Evolutionary conservation across 2,888 invertebrate genomes (phyloP).

Genomic region (Cheiracanthium punctorium): DNA sequence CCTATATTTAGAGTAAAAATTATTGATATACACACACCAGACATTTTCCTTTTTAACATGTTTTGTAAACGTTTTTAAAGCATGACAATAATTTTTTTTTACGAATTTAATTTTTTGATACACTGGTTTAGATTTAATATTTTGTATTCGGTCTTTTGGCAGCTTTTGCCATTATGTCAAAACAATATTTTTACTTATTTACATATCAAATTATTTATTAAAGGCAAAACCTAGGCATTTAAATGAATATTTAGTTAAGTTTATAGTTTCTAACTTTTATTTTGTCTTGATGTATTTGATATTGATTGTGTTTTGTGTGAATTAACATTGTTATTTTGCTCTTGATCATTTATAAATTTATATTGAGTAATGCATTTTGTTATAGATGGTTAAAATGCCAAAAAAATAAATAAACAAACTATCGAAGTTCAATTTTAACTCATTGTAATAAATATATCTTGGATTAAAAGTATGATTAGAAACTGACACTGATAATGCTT

Average conservation of each 20-base stretch:
- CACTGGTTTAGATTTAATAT: neutral
- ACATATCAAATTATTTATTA: neutral
- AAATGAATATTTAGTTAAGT: neutral
- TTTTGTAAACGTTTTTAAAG: too few relatives aligned
- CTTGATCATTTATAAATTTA: neutral
- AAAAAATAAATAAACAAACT: neutral
- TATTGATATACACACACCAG: too few relatives aligned
- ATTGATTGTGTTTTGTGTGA: neutral
- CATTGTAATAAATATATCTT: neutral
- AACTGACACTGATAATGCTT: too few relatives aligned
- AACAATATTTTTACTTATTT: neutral
- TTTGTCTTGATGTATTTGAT: too few relatives aligned
- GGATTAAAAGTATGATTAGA: neutral
- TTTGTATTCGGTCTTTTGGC: neutral
- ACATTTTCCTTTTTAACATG: too few relatives aligned
- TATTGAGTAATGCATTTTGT: neutral
- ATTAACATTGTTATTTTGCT: neutral
- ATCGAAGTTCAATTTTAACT: too few relatives aligned
- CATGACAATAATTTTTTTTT: too few relatives aligned
- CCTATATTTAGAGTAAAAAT: too few relatives aligned
- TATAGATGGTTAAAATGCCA: neutral
- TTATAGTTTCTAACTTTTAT: too few relatives aligned
- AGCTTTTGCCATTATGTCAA: neutral
- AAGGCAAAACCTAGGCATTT: neutral
- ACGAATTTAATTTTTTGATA: too few relatives aligned